These are phyloP conservation scores for Yponomeuta evonymella DNA, from an alignment of 2,888 invertebrate genomes.

Conservation along the genomic window DNA sequence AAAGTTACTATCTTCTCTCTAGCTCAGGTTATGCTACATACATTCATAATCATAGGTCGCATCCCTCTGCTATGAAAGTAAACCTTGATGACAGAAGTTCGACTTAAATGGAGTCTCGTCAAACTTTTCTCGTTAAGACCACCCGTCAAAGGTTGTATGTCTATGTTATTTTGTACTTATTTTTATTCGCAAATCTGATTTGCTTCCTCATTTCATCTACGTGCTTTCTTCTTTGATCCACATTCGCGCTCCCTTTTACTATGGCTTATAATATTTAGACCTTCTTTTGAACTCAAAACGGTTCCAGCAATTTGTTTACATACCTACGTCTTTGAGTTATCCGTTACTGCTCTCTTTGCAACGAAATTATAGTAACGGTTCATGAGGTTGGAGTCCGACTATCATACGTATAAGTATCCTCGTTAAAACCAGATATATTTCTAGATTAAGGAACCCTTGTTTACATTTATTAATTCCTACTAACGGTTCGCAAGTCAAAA, in stretches of 20 bases:
- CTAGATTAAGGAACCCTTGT: too few species aligned
- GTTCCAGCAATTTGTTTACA: background rate
- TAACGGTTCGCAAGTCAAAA: too few species aligned
- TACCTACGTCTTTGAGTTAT: background rate
- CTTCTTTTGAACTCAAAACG: background rate
- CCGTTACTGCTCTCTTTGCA: background rate
- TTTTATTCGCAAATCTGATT: constrained; percentile 29
- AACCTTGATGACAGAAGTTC: constrained; percentile 69
- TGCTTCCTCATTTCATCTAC: constrained; percentile 13
- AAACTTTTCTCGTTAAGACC: constrained; percentile 74
- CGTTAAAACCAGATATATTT: too few species aligned
- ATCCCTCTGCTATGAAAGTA: constrained; percentile 50
- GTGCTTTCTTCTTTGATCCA: constrained; percentile 8
- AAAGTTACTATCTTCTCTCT: background rate
- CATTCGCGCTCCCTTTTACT: background rate
- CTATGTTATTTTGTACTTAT: constrained; percentile 66
- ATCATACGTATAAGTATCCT: too few species aligned
- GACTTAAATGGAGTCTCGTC: constrained; percentile 69
- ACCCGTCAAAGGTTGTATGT: constrained; percentile 67
- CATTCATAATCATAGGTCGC: background rate
- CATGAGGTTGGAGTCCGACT: too few species aligned
- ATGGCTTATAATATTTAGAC: background rate
- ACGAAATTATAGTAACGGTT: too few species aligned
- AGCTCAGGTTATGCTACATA: background rate
- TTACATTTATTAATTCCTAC: too few species aligned